Evolutionary conservation across 2,113 vertebrate species (phyloP).

Genomic region (Gallinago paraguaiae): DNA sequence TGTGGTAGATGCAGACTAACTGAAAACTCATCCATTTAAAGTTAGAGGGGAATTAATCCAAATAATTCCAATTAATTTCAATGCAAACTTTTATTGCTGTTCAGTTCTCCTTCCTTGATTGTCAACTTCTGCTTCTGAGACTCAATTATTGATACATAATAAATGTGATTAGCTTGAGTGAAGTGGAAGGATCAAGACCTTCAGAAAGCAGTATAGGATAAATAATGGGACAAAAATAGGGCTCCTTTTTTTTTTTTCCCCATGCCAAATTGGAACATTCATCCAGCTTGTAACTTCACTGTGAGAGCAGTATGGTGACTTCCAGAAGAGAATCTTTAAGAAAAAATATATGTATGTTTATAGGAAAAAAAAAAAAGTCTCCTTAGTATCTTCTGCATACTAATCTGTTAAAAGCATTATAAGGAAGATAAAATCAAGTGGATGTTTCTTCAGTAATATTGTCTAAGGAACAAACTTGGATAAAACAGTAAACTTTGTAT

Average conservation of each 20-base stretch:
- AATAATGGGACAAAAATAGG: neutral
- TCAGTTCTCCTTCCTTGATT: neutral
- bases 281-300: neutral
- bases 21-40: neutral
- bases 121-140: neutral
- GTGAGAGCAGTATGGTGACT: neutral
- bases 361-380: neutral
- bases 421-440: neutral
- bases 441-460: neutral
- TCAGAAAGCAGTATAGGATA: neutral
- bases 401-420: neutral
- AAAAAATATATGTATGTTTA: neutral
- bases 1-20: neutral
- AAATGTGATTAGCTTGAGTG: neutral
- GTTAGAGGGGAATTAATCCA: neutral
- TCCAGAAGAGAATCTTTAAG: neutral
- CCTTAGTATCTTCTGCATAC: neutral
- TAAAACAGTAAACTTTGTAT: neutral
- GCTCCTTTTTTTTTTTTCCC: no score
- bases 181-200: neutral
- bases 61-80: neutral
- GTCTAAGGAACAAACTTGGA: neutral
- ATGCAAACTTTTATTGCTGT: neutral
- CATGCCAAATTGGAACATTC: neutral
- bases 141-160: neutral